Evolutionary conservation across 2,797 vertebrate species (phyloP).

Genomic region (Melanotaenia trifasciata): DNA sequence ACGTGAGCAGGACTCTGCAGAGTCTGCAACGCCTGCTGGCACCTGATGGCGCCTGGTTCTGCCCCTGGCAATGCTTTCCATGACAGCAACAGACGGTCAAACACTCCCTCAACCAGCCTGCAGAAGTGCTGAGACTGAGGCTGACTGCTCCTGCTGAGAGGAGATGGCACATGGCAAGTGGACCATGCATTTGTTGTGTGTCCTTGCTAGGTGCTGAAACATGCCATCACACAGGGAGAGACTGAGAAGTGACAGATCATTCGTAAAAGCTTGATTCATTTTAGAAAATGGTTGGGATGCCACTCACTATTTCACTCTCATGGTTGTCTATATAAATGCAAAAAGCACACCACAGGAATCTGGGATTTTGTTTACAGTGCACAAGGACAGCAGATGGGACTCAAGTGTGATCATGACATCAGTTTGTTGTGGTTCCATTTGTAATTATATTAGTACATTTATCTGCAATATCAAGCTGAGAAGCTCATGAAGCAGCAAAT

Average conservation of each 20-base stretch:
- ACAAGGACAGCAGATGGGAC: too few relatives aligned
- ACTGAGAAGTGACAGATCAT: conserved; percentile 44
- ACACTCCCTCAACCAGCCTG: conserved; percentile 37
- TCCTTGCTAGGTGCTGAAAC: conserved; percentile 18
- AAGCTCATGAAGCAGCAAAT: too few relatives aligned
- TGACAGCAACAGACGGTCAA: conserved; percentile 56
- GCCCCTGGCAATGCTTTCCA: conserved; percentile 13
- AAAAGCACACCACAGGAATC: too few relatives aligned
- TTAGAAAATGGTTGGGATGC: conserved; percentile 57
- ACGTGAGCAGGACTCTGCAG: conserved; percentile 25
- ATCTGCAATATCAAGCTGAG: too few relatives aligned
- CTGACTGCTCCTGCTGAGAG: conserved; percentile 49
- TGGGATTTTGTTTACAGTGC: too few relatives aligned
- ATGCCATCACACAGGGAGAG: conserved; percentile 13
- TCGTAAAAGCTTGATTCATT: conserved; percentile 58
- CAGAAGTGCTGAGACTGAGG: conserved; percentile 30
- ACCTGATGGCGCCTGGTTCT: conserved; percentile 19
- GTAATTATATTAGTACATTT: too few relatives aligned
- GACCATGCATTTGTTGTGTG: conserved; percentile 17
- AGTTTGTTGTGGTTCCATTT: too few relatives aligned
- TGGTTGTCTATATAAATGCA: too few relatives aligned
- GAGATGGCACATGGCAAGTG: conserved; percentile 51
- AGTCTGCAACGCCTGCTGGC: conserved; percentile 21
- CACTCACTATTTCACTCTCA: conserved; percentile 44
- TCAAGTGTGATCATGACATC: too few relatives aligned